Conservation (phyloP, 2,113 vertebrate species). For the Chaetodon trifascialis region DNA sequence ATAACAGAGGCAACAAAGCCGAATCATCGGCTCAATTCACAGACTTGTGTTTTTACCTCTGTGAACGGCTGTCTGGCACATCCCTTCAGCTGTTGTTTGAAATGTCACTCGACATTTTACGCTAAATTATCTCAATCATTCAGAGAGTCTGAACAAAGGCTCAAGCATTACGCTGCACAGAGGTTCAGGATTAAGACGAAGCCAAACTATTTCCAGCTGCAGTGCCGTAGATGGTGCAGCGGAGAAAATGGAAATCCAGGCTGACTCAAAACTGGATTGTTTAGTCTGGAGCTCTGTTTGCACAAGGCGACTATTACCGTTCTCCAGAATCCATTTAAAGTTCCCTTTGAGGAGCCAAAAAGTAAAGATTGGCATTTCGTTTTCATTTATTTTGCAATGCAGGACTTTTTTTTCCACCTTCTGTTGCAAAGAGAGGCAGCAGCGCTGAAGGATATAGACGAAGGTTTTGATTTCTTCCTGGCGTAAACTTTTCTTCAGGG, state of each 20-base stretch:
- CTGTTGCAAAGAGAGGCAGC: neutral
- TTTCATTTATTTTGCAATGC: neutral
- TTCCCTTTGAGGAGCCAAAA: neutral
- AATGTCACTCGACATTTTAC: neutral
- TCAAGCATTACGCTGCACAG: neutral
- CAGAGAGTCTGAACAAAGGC: conserved; percentile 23
- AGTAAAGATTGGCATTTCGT: neutral
- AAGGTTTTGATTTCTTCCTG: neutral
- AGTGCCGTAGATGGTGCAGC: neutral
- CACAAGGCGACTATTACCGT: neutral
- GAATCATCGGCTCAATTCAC: neutral
- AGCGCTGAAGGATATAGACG: neutral
- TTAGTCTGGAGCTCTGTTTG: conserved; percentile 14
- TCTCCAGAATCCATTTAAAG: neutral
- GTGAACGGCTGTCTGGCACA: neutral
- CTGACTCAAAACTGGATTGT: neutral
- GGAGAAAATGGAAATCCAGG: neutral
- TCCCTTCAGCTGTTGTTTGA: neutral
- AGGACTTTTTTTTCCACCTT: neutral
- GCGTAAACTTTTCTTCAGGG: neutral
- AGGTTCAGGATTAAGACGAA: neutral
- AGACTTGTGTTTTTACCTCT: neutral
- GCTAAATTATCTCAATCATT: neutral
- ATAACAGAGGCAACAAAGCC: neutral
- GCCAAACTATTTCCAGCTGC: neutral